These are phyloP conservation scores for Lepus townsendii DNA, from an alignment of 2,797 vertebrate species.

Conservation along the genomic window DNA sequence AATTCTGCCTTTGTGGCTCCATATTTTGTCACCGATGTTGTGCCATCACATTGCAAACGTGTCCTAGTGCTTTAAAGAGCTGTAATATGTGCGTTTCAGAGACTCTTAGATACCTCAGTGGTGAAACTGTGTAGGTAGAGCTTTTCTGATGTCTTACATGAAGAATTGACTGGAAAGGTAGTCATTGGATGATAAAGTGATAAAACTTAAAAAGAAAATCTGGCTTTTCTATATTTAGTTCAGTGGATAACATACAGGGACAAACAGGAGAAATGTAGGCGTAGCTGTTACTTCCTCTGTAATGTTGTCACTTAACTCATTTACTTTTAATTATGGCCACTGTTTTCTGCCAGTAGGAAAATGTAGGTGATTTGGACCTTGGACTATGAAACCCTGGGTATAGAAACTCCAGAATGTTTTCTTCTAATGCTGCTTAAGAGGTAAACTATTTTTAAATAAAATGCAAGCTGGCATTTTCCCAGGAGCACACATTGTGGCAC, in stretches of 20 bases:
- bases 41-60: background rate
- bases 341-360: background rate
- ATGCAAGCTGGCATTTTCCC: background rate
- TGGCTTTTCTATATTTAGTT: background rate
- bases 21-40: background rate
- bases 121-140: background rate
- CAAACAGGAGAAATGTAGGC: background rate
- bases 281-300: background rate
- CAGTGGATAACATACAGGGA: background rate
- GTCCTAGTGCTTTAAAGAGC: background rate
- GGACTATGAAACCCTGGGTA: background rate
- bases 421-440: background rate
- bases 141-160: background rate
- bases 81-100: background rate
- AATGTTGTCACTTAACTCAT: background rate
- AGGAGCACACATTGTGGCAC: too few relatives aligned
- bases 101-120: background rate
- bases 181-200: background rate
- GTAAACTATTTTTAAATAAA: background rate
- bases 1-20: background rate
- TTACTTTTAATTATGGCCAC: background rate
- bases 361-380: background rate
- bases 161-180: background rate
- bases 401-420: background rate
- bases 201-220: background rate